Evolutionary conservation across 2,113 vertebrate species (phyloP).

Genomic region (Atherinomorus stipes): DNA sequence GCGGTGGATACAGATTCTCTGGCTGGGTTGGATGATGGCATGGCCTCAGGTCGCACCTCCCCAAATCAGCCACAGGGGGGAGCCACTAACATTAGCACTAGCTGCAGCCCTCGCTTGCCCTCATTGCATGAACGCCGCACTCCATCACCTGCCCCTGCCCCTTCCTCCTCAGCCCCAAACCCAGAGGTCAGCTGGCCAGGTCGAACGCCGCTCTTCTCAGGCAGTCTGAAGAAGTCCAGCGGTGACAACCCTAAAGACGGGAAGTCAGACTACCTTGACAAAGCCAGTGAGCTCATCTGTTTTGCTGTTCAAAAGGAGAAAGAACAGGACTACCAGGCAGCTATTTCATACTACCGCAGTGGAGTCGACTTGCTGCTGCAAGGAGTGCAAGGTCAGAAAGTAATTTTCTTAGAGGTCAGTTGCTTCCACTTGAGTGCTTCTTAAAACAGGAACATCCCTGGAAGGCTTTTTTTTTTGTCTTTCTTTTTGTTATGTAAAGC

Average conservation of each 20-base stretch:
- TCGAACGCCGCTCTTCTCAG: conserved; percentile 81
- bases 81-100: conserved; percentile 69
- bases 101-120: conserved; percentile 74
- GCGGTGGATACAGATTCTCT: conserved; percentile 91
- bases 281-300: conserved; percentile 91
- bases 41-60: conserved; percentile 94
- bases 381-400: conserved; percentile 93
- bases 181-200: conserved; percentile 84
- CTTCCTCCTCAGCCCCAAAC: conserved; percentile 78
- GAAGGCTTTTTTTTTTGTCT: neutral
- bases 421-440: neutral
- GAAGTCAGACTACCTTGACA: conserved; percentile 91
- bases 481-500: neutral
- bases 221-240: conserved; percentile 80
- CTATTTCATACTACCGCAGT: conserved; percentile 90
- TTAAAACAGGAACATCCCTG: neutral
- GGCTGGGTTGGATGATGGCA: conserved; percentile 93
- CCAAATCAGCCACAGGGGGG: conserved; percentile 86
- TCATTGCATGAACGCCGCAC: conserved; percentile 55
- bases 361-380: conserved; percentile 95
- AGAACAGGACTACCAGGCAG: conserved; percentile 91
- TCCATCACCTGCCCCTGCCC: conserved; percentile 58
- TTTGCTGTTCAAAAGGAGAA: conserved; percentile 93
- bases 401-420: neutral
- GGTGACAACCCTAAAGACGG: conserved; percentile 43